These are phyloP conservation scores for Pammene fasciana DNA, from an alignment of 2,888 invertebrate species.

Conservation along the genomic window DNA sequence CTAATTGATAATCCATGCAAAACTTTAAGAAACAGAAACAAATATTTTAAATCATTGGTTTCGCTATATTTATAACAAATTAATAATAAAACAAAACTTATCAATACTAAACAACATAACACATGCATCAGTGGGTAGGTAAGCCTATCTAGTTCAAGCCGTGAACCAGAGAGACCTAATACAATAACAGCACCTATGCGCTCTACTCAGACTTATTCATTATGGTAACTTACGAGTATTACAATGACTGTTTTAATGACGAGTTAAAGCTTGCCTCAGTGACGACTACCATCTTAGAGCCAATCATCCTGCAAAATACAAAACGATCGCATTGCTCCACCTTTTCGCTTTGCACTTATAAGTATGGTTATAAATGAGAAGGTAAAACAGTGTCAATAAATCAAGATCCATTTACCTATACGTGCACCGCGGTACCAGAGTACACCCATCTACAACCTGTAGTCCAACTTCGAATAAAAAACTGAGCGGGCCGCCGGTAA, in stretches of 20 bases:
- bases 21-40: conserved; percentile 30
- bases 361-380: conserved; percentile 22
- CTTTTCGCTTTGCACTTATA: conserved; percentile 60
- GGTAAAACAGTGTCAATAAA: conserved; percentile 25
- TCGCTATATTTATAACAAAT: conserved; percentile 51
- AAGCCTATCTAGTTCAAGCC: conserved; percentile 27
- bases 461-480: too few relatives aligned
- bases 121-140: conserved; percentile 65
- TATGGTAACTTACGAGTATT: conserved; percentile 49
- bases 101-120: conserved; percentile 66
- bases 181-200: conserved; percentile 44
- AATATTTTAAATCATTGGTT: conserved; percentile 73
- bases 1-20: too few relatives aligned
- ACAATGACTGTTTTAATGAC: conserved; percentile 46
- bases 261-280: conserved; percentile 54
- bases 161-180: conserved; percentile 15
- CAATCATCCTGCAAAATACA: conserved; percentile 14
- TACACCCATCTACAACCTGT: too few relatives aligned
- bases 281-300: conserved; percentile 21
- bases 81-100: conserved; percentile 49
- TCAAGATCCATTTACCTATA: conserved; percentile 55
- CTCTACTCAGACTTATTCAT: conserved; percentile 52
- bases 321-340: conserved; percentile 64
- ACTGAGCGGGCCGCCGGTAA: too few relatives aligned
- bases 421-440: conserved; percentile 49